A percentile compares a stretch with the other conserved stretches of the same genome.
phyloP scores from a whole-genome alignment of 2,113 vertebrate species.

The Leuciscus idus region DNA sequence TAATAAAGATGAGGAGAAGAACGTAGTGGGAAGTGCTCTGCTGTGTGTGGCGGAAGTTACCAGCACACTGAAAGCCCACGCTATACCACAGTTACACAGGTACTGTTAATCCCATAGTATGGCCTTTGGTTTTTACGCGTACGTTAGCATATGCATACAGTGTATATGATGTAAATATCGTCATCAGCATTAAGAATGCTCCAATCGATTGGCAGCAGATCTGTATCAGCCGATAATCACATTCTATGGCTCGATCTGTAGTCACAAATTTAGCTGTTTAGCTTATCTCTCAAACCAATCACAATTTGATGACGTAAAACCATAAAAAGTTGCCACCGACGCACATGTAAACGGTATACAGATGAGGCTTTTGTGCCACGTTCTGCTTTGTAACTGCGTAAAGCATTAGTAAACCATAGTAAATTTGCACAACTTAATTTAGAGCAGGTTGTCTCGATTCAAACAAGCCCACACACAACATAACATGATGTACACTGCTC shows the following conservation, averaged over 20 bases:
- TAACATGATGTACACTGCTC: too few relatives aligned
- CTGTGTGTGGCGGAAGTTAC: slow-evolving; percentile 90
- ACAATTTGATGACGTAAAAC: too few relatives aligned
- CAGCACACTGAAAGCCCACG: slow-evolving; percentile 78
- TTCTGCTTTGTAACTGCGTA: not conserved
- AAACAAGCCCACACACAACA: too few relatives aligned
- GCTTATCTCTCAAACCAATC: too few relatives aligned
- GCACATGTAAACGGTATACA: too few relatives aligned
- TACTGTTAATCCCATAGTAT: slow-evolving; percentile 56
- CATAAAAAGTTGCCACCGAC: too few relatives aligned
- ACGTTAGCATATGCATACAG: not conserved
- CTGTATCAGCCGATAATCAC: too few relatives aligned
- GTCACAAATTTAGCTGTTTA: too few relatives aligned
- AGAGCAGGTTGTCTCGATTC: not conserved
- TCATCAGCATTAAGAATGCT: too few relatives aligned
- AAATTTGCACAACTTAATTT: not conserved
- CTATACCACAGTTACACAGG: slow-evolving; percentile 93
- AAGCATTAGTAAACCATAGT: not conserved
- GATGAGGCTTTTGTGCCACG: not conserved
- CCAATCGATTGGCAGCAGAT: too few relatives aligned
- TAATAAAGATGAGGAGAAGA: slow-evolving; percentile 83
- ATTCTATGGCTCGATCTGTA: too few relatives aligned
- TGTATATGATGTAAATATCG: not conserved
- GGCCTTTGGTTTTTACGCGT: not conserved
- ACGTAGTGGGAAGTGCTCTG: slow-evolving; percentile 88